phyloP scores from a whole-genome alignment of 2,113 vertebrate species.

The Myotis lucifugus region DNA sequence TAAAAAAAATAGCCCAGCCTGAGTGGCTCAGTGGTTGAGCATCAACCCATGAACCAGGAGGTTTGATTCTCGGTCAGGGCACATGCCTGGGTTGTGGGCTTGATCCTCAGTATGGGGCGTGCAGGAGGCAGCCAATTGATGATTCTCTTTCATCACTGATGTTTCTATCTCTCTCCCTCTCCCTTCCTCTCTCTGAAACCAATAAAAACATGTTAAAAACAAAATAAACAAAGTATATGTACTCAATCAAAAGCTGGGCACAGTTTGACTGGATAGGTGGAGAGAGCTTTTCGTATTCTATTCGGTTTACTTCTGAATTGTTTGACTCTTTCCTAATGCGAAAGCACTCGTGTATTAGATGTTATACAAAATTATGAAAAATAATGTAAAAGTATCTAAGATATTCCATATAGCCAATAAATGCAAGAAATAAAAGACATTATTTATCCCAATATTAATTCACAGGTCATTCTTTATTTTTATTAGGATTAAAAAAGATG shows the following conservation, averaged over 20 bases:
- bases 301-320: background rate
- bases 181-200: too few relatives aligned
- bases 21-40: too few relatives aligned
- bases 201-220: too few relatives aligned
- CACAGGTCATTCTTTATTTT: background rate
- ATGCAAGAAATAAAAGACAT: background rate
- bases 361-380: background rate
- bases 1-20: too few relatives aligned
- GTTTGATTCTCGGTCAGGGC: too few relatives aligned
- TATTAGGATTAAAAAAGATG: constrained; percentile 10
- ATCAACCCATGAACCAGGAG: too few relatives aligned
- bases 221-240: background rate
- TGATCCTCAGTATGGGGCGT: too few relatives aligned
- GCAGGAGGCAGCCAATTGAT: too few relatives aligned
- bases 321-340: constrained; percentile 23
- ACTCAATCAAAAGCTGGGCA: background rate
- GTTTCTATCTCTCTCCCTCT: too few relatives aligned
- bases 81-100: too few relatives aligned
- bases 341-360: background rate
- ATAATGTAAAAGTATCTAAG: constrained; percentile 24
- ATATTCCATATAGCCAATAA: background rate
- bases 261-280: background rate
- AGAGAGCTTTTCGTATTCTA: background rate
- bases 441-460: constrained; percentile 2
- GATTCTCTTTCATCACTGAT: too few relatives aligned